A percentile compares a stretch with the other conserved stretches of the same genome.
These are phyloP conservation scores for Salvelinus namaycush DNA, from an alignment of 2,113 vertebrate genomes.

Conservation along the genomic window DNA sequence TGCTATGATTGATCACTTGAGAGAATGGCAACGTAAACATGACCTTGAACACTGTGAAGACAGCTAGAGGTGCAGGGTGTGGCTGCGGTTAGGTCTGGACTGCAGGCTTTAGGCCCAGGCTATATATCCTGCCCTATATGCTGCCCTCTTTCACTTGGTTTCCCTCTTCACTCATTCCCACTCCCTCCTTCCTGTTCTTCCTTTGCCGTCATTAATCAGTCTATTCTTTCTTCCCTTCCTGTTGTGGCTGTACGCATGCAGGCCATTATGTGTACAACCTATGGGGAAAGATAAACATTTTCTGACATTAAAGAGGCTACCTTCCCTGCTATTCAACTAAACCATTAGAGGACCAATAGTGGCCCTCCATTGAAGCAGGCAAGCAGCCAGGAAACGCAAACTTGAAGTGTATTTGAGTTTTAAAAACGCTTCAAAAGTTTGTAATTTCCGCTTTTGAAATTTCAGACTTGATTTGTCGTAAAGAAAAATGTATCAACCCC, in stretches of 20 bases:
- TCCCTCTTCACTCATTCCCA: neutral
- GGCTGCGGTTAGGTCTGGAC: conserved; percentile 6
- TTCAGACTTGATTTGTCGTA: too few species aligned
- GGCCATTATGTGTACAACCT: neutral
- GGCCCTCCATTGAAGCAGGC: neutral
- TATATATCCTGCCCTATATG: neutral
- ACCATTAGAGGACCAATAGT: neutral
- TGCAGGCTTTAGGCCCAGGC: conserved; percentile 6
- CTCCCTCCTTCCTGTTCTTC: neutral
- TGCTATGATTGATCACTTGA: conserved; percentile 27
- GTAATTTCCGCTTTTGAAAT: too few species aligned
- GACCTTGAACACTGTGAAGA: conserved; percentile 28
- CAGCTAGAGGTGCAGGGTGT: conserved; percentile 1
- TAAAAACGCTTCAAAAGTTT: too few species aligned
- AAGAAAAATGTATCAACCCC: too few species aligned
- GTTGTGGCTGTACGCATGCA: neutral
- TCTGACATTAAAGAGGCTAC: neutral
- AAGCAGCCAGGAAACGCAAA: neutral
- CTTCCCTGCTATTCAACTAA: neutral
- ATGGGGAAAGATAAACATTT: neutral
- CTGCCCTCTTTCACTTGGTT: neutral
- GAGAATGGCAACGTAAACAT: conserved; percentile 36
- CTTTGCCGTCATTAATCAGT: neutral
- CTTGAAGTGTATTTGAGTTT: too few species aligned
- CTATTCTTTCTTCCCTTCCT: neutral